Percentiles rank a stretch among this genome's conserved stretches.
Evolutionary conservation across 2,113 vertebrate genomes (phyloP).

Genomic region (Sorex fumeus): DNA sequence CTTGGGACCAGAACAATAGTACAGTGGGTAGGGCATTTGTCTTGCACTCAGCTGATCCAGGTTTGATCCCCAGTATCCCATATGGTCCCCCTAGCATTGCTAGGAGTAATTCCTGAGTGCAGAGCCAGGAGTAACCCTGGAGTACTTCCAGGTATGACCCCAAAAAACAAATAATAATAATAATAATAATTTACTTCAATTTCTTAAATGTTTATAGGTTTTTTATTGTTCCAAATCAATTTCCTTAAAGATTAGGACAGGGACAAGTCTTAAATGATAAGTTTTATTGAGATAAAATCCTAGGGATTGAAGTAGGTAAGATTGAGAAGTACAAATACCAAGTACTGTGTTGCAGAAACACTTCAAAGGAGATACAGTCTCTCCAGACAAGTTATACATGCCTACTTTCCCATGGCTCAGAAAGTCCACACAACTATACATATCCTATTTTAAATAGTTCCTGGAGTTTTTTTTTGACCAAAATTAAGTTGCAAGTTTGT

Average conservation of each 20-base stretch:
- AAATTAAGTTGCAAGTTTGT: conserved; percentile 54
- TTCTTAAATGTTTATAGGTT: conserved; percentile 36
- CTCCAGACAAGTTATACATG: not conserved
- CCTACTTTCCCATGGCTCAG: not conserved
- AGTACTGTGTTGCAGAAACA: not conserved
- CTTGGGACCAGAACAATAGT: too few species aligned
- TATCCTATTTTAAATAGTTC: conserved; percentile 57
- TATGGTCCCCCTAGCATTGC: too few species aligned
- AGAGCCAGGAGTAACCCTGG: too few species aligned
- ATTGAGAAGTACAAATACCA: not conserved
- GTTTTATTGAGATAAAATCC: not conserved
- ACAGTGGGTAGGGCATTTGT: too few species aligned
- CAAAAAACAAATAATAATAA: too few species aligned
- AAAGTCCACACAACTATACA: conserved; percentile 9
- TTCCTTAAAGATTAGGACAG: conserved; percentile 35
- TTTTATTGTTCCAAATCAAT: conserved; percentile 27
- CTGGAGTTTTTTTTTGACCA: conserved; percentile 22
- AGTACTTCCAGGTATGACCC: too few species aligned
- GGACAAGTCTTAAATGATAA: conserved; percentile 1
- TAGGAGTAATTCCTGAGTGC: too few species aligned
- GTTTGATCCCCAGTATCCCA: too few species aligned
- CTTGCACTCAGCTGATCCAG: too few species aligned
- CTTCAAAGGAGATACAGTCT: not conserved
- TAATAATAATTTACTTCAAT: conserved; percentile 23
- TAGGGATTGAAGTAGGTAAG: not conserved